Evolutionary conservation across 1,140 invertebrate species (phyloP), one percentile per base, ranked within the genome.

Genomic region (Drosophila rhopaloa): DNA sequence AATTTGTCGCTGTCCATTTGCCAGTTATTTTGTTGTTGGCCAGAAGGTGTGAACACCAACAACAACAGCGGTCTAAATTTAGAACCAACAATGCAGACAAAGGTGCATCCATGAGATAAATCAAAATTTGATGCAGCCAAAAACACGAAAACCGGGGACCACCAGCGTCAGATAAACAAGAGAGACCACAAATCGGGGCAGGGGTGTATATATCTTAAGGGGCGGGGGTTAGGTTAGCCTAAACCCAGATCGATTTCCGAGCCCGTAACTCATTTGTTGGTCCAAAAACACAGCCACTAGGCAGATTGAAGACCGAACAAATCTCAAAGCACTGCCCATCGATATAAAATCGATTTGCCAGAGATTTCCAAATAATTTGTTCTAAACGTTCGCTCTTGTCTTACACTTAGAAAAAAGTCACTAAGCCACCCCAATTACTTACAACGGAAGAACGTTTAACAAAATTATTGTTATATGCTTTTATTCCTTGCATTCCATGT

Each of bases 291-390:
- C 19, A 29, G 50, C 56, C 19, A 75, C 53, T 65, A 71, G 57
- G 13, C 29, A 3, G 29, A 44, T 68, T 35, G 19, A 65, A 37
- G 5, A 29, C 24, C 46, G 46, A 54, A 37, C 16, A 55, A 54
- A 56, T 40, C 38, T 27, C 8, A 14, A 29, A 10, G 9, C 19
- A 4, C 53, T 56, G 38, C 40, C 57, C 71, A 74, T 85, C 76
- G 80, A 89, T 89, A 72, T 78, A 70, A 84, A 81, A 89, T 89
- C 84, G 80, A 89, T 89, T 89, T 74, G 65, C 13, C 46, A 50
- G 55, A 82, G 72, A 83, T 77, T 86, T 83, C 76, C 47, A 32
- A 86, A 84, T 86, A 83, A 82, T 88, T 83, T 88, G 78, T 62
- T 60, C 48, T 44, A 27, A 46, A 47, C 14, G 10, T 57, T 13